Conservation (phyloP, 2,888 invertebrate species). For the Apamea crenata region DNA sequence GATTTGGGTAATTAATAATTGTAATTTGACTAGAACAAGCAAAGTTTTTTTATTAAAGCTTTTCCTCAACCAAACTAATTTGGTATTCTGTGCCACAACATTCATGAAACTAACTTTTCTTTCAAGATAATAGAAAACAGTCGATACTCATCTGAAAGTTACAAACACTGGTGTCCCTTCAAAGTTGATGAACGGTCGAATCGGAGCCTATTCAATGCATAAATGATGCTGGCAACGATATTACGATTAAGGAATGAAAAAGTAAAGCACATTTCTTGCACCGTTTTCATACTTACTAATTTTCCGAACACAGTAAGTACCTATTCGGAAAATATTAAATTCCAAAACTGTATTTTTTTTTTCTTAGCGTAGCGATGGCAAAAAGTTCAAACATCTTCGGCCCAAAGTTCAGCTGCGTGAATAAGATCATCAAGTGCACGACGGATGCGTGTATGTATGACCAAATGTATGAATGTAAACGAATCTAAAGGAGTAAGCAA, state of each 20-base stretch:
- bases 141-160: neutral
- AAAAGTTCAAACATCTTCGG: no score
- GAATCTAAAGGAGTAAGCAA: neutral
- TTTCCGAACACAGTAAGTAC: neutral
- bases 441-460: neutral
- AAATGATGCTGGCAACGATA: neutral
- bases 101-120: slow-evolving; percentile 19
- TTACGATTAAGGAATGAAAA: neutral
- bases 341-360: no score
- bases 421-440: no score
- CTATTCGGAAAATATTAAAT: neutral
- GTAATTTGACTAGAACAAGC: neutral
- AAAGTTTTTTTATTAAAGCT: neutral
- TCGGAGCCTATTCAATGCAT: neutral
- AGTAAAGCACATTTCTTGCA: neutral
- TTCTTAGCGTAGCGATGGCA: no score
- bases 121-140: slow-evolving; percentile 1
- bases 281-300: neutral
- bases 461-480: neutral
- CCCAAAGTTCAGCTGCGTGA: no score
- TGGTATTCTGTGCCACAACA: slow-evolving; percentile 8
- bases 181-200: neutral
- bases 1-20: no score
- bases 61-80: neutral
- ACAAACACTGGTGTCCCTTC: neutral